Evolutionary conservation across 92 coral and sea anemone genomes (phyloP), one percentile per base, ranked within the genome.

Genomic region (Desmophyllum pertusum): DNA sequence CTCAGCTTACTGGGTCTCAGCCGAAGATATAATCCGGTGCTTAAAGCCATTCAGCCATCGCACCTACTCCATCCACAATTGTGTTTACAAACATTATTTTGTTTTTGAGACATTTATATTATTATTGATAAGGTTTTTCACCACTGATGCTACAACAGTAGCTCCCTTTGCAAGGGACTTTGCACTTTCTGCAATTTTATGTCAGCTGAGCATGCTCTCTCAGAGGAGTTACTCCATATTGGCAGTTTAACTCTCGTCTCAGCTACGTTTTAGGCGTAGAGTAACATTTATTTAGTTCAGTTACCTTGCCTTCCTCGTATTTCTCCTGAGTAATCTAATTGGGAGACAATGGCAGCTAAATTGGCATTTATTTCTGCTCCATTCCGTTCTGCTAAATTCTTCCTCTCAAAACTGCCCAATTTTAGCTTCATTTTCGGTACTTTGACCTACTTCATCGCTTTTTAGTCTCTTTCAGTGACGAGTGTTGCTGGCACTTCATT

Each of bases 11-110:
- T n/a, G n/a, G n/a, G n/a, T n/a, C n/a, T n/a, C n/a, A n/a, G n/a
- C n/a, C n/a, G n/a, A n/a, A n/a, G n/a, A n/a, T n/a, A n/a, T n/a
- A n/a, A n/a, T n/a, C n/a, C n/a, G n/a, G n/a, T n/a, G n/a, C n/a
- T n/a, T n/a, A n/a, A n/a, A n/a, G n/a, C n/a, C n/a, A n/a, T n/a
- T 84, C 79, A 10, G 93, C 89, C 55, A 92, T 42, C 78, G 86
- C 59, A 41, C 82, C 87, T 23, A 88, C 86, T 3, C 91, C 72
- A 75, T 92, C 87, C 88, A 92, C 63, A 68, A 92, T 81, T 48
- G 80, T 73, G 39, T 88, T 82, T 51, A 89, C 79, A 39, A n/a
- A n/a, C n/a, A n/a, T n/a, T n/a, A 84, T 30, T 29, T 55, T 4
- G 52, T 37, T 21, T 43, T 55, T 86, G 41, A 29, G 83, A 76